Evolutionary conservation across 2,113 vertebrate species (phyloP), one percentile per base, ranked within the genome.

Genomic region (Podarcis raffonei): DNA sequence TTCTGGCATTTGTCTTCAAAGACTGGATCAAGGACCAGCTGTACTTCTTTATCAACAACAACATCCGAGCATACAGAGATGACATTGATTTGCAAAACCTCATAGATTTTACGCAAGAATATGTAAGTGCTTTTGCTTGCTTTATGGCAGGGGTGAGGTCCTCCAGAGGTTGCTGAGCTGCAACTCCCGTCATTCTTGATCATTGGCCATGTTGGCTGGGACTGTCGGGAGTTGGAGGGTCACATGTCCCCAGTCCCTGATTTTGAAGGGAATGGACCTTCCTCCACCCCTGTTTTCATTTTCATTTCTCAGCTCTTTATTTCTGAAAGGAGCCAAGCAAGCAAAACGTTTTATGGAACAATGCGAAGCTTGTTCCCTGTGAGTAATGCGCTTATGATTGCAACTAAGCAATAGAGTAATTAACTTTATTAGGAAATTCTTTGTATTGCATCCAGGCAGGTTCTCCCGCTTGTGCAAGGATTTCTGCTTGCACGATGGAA

Each of bases 11-110:
- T 94, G 99, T 99, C 93, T 99, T 99, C 96, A 99, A 99, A 97
- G 99, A 99, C 95, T 99, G 99, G 99, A 99, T 99, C 97, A 99
- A 99, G 96, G 99, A 99, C 96, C 99, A 99, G 97, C 98, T 99
- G 81, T 99, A 99, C 96, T 98, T 99, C 95, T 99, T 99, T 92
- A 99, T 99, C 94, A 99, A 99, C 97, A 99, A 99, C 97, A 99
- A 99, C 96, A 99, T 99, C 95, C 97, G 98, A 94, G 99, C 99
- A 0, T 99, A 99, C 96, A 94, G 99, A 94, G 99, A 99, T 87
- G 99, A 99, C 95, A 99, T 99, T 82, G 99, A 99, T 96, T 97
- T 99, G 89, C 99, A 99, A 95, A 99, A 99, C 96, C 98, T 99
- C 89, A 99, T 99, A 93, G 99, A 99, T 95, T 99, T 99, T 96